Percentiles rank a stretch among this genome's conserved stretches.
Conservation (phyloP, 2,797 vertebrate species). For the Clarias platycephalus region DNA sequence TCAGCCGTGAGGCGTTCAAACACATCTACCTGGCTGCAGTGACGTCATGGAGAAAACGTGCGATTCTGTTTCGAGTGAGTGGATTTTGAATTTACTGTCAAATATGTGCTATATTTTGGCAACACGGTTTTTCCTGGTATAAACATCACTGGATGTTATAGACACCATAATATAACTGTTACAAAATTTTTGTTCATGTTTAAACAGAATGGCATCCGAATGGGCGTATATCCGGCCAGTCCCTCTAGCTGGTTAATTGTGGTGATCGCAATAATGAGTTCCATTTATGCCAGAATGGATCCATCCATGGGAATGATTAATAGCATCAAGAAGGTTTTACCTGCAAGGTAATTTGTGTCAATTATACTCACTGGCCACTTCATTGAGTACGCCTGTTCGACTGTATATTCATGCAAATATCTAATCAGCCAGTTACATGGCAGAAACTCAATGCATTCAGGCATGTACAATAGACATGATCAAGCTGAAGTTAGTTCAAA, state of each 20-base stretch:
- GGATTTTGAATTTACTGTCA: no score
- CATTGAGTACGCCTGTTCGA: no score
- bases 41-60: slow-evolving; percentile 88
- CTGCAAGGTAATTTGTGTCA: slow-evolving; percentile 64
- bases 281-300: slow-evolving; percentile 82
- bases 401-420: no score
- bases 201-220: slow-evolving; percentile 86
- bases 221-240: slow-evolving; percentile 91
- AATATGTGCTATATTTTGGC: neutral
- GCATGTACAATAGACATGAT: no score
- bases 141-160: neutral
- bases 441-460: no score
- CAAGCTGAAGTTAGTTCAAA: no score
- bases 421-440: no score
- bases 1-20: slow-evolving; percentile 86
- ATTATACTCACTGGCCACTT: no score
- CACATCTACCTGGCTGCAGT: slow-evolving; percentile 85
- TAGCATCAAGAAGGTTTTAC: slow-evolving; percentile 78
- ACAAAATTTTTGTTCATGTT: slow-evolving; percentile 4
- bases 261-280: slow-evolving; percentile 83
- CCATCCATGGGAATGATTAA: slow-evolving; percentile 84
- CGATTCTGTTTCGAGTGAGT: slow-evolving; percentile 84
- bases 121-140: neutral
- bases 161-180: no score
- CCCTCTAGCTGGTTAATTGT: slow-evolving; percentile 91